Base-by-base conservation (phyloP, 2,888 invertebrate genomes). In the Acanthococcus lagerstroemiae region DNA sequence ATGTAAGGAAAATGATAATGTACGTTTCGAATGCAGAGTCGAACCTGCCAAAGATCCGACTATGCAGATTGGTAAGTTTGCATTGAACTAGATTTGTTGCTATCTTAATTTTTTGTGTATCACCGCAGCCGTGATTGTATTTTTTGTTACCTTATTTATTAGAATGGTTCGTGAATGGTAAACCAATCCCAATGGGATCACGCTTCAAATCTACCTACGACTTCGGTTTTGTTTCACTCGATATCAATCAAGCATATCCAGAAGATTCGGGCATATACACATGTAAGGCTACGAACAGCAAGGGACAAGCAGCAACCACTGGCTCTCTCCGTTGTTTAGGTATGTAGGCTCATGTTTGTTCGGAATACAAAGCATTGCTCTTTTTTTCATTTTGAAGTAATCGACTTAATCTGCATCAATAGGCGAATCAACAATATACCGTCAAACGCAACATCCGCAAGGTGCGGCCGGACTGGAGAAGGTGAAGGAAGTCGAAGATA, bases 111-210 rank as follows among this genome's bases (percentile, higher is more conserved):
- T 15, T 37, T 37, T 15, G 37, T 5, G 45, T 1, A 57, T 45
- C 12, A 12, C 24, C 27, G n/a, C n/a, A n/a, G n/a, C 15, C 15
- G 37, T 15, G 46, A 45, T 45, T 45, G 15, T 45, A 17, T 45
- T 5, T 45, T 7, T 45, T 15, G 6, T 37, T 37, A 9, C 37
- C 15, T 7, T 9, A 37, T 37, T 37, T 7, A 7, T 45, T 70
- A 79, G 94, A 93, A 77, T 99, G 97, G 95, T 94, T 90, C 80
- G 85, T 90, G 68, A 95, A 99, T 76, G 95, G 91, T 46, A 86
- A 90, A 75, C 88, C 91, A 12, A 78, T 99, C 67, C 90, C 88
- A 70, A 84, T 84, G 70, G 95, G 93, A 26, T 85, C 95, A 56
- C 86, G 95, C 75, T 95, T 88, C 76, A 91, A 92, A 77, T 88